Base-by-base conservation (phyloP, 2,888 invertebrate species). In the Noctuana brunneofusca region DNA sequence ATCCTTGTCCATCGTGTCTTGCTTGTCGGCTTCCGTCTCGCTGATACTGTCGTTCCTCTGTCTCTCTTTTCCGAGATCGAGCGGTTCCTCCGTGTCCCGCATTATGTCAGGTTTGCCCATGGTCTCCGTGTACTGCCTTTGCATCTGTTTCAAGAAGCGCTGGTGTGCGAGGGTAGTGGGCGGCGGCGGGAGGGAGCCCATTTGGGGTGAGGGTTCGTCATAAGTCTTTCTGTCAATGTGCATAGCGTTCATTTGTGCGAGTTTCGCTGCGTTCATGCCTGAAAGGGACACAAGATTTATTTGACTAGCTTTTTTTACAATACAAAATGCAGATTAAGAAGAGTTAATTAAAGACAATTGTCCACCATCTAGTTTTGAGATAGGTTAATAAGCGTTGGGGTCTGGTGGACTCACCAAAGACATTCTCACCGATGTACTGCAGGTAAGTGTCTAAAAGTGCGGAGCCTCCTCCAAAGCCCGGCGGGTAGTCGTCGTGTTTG, bases 371-470 rank as follows among this genome's bases (percentile, higher is more conserved):
- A 38, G 6, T 43, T 43, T 16, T 9, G 18, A 43, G 43, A 5
- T 43, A 43, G 16, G 43, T 43, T 43, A 48, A 22, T 20, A 22
- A n/a, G 12, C 9, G 49, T 6, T 6, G 27, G n/a, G 24, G 8
- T 14, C 24, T 32, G 52, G 18, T 27, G 46, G 41, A 76, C 89
- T 92, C 80, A 89, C 95, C 93, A 66, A 95, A 94, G 56, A 96
- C 95, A 77, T 96, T 97, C 81, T 97, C 97, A 1, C 96, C 96
- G 75, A 97, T 96, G 75, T 96, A 95, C 82, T 97, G 97, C 66
- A 97, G 92, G 81, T 97, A 97, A 12, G 97, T 97, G 83, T 97
- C 97, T 66, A 97, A 87, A 63, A 97, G 93, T 2, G 96, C 96
- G 3, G 96, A 96, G 49, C 96, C 94, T 57, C 95, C 93, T 24